phyloP scores from a whole-genome alignment of 2,888 invertebrate genomes.

The Eugnorisma glareosa region DNA sequence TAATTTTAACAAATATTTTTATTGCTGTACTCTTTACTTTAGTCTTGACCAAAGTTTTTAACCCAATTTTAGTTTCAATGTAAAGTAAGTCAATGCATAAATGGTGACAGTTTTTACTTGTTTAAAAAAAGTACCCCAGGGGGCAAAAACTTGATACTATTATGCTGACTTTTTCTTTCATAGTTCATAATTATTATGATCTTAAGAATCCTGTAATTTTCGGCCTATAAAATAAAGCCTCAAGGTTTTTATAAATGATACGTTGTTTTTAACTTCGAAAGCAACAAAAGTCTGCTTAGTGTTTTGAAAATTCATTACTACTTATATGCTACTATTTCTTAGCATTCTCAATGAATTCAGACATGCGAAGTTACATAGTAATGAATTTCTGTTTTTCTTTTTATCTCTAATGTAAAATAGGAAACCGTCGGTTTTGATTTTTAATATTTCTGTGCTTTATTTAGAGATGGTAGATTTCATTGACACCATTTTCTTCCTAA shows the following conservation, averaged over 20 bases:
- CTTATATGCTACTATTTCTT: background rate
- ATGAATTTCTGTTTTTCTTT: constrained; percentile 13
- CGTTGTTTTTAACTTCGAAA: constrained; percentile 7
- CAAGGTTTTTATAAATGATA: constrained; percentile 6
- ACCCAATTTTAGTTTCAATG: constrained; percentile 39
- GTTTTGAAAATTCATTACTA: background rate
- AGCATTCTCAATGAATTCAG: background rate
- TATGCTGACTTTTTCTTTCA: constrained; percentile 27
- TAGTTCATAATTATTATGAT: constrained; percentile 26
- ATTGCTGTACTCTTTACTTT: constrained; percentile 42
- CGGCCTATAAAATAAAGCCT: background rate
- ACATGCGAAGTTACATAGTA: constrained; percentile 9
- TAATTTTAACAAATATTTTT: constrained; percentile 41
- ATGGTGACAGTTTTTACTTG: constrained; percentile 5
- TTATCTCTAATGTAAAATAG: constrained; percentile 28
- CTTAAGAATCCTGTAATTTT: constrained; percentile 29
- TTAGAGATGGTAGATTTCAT: constrained; percentile 20
- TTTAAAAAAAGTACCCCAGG: background rate
- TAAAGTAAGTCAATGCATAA: constrained; percentile 21
- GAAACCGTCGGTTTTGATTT: constrained; percentile 36
- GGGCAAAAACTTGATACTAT: background rate
- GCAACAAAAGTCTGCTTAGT: background rate
- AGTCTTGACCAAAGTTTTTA: constrained; percentile 60
- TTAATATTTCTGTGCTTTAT: background rate
- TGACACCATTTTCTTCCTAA: constrained; percentile 36